Evolutionary conservation across 1,140 invertebrate species (phyloP), one percentile per base, ranked within the genome.

Genomic region (Atopsyche davidsoni): DNA sequence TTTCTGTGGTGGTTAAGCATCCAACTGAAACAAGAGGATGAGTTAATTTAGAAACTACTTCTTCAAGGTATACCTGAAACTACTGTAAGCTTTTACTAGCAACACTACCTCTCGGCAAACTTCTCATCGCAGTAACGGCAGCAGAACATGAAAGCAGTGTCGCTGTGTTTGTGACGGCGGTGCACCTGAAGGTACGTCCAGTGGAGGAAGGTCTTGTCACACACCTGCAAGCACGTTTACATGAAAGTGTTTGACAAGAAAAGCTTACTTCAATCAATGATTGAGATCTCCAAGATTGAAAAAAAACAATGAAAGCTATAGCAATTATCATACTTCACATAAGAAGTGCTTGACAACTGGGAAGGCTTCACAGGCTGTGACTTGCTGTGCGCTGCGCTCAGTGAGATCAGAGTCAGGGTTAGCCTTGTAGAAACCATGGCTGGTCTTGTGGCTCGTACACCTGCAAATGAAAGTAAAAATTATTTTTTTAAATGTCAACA

Each of bases 181-280:
- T 75, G 73, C 0, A 75, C 68, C 56, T 72, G 70, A 3, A 75
- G 55, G 50, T 75, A 75, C 0, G 69, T 74, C 70, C 70, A 74
- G 53, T 76, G 72, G 3, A 75, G 57, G 44, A 72, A 73, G 1
- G 70, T 71, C 3, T 70, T 65, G 1, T 65, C 65, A 44, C 72
- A 74, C 25, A 69, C 64, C 71, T 73, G 55, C 1, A 46, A 50
- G n/a, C n/a, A n/a, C n/a, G n/a, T n/a, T n/a, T n/a, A n/a, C n/a
- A n/a, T n/a, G n/a, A n/a, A n/a, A n/a, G n/a, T n/a, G n/a, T n/a
- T n/a, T n/a, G n/a, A n/a, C n/a, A n/a, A n/a, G n/a, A n/a, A n/a
- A n/a, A n/a, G n/a, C n/a, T n/a, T n/a, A n/a, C n/a, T n/a, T n/a
- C n/a, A n/a, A n/a, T n/a, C n/a, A n/a, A n/a, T n/a, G n/a, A n/a